Base-by-base conservation (phyloP, 2,113 vertebrate genomes). In the Dromas ardeola region DNA sequence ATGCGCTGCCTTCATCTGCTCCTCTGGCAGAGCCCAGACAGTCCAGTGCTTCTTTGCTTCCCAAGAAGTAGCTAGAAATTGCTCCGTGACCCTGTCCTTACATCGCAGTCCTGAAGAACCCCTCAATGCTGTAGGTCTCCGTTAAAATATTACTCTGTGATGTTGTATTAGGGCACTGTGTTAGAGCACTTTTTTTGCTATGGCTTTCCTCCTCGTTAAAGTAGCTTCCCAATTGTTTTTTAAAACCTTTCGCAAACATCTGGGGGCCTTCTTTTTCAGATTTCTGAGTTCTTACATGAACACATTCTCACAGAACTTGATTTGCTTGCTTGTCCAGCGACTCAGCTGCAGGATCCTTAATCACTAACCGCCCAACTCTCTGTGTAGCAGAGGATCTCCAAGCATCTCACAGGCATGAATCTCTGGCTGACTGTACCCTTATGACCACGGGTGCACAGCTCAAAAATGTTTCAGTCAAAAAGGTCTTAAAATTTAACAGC, bases 401-500 rank as follows among this genome's bases (percentile, higher is more conserved):
- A 38, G 50, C 38, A 49, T 45, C 56, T 76, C 43, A n/a, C 76
- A 88, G 58, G 29, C n/a, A 13, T 25, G 56, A 58, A 40, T 32
- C 53, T 67, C 76, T n/a, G 62, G 9, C 66, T 74, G 25, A 26
- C 36, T 88, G 36, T 55, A 50, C 21, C 3, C 29, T 85, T 67
- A 58, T 6, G 56, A 14, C 17, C 49, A 9, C 1, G 1, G 17
- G 5, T 79, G 19, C 32, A 15, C 23, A 30, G 5, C 34, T 70
- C 50, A 93, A 76, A 90, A 71, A 88, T n/a, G 17, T 59, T 58
- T 47, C 90, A 67, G 50, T 66, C 59, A 86, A 72, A 55, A 42
- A 72, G 4, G 13, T 83, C 55, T 76, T 36, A 80, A 80, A 94
- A 67, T 56, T 10, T 22, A 77, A 47, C 19, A 59, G 19, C 56